phyloP scores from a whole-genome alignment of 2,113 vertebrate genomes.

The Illadopsis cleaveri region DNA sequence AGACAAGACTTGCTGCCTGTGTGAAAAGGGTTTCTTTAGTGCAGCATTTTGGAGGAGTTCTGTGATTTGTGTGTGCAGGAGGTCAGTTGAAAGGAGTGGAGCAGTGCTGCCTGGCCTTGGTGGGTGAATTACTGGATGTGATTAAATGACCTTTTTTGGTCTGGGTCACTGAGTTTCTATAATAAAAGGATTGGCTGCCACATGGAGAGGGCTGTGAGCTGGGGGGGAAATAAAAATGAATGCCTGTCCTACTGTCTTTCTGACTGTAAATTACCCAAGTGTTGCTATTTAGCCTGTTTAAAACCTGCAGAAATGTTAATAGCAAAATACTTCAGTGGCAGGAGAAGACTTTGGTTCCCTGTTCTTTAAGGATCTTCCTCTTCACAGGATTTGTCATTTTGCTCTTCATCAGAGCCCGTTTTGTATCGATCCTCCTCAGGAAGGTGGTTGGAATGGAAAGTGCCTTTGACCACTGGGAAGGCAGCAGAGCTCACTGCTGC shows the following conservation, averaged over 20 bases:
- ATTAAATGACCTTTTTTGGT: constrained; percentile 40
- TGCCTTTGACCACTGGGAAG: neutral
- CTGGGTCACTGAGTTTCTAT: constrained; percentile 8
- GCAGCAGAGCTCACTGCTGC: neutral
- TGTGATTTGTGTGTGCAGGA: neutral
- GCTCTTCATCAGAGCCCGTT: neutral
- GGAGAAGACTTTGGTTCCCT: neutral
- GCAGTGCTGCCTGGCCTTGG: neutral
- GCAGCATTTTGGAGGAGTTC: neutral
- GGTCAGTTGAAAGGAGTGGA: neutral
- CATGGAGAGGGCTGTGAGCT: neutral
- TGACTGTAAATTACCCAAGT: neutral
- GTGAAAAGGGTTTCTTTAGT: neutral
- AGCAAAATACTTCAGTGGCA: neutral
- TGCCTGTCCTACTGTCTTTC: neutral
- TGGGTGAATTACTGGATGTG: constrained; percentile 16
- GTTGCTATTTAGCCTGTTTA: neutral
- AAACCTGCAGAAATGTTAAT: neutral
- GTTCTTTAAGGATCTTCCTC: neutral
- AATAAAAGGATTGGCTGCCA: neutral
- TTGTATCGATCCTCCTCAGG: neutral
- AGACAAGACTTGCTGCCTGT: neutral
- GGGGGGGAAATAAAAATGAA: neutral
- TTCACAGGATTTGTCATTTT: neutral
- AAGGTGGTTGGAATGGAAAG: neutral